Evolutionary conservation across 2,797 vertebrate genomes (phyloP).

Genomic region (Hemitrygon akajei): DNA sequence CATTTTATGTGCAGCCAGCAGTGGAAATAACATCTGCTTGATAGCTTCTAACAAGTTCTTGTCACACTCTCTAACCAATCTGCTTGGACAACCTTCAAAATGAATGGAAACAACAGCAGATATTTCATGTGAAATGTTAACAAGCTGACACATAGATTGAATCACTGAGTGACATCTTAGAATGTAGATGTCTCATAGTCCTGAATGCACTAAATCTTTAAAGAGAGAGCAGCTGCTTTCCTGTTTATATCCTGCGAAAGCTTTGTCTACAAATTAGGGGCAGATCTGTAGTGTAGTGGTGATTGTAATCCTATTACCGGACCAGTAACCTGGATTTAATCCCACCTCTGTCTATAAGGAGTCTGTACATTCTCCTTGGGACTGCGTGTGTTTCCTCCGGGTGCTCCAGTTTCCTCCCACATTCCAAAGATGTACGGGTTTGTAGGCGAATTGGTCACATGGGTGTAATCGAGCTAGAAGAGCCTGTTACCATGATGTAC

Average conservation of each 20-base stretch:
- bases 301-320: no score
- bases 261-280: no score
- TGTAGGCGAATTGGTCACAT: no score
- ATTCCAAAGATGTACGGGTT: no score
- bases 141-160: conserved; percentile 17
- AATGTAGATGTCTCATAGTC: not conserved
- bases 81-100: not conserved
- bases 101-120: not conserved
- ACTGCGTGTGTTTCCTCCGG: no score
- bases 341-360: no score
- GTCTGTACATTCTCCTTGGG: no score
- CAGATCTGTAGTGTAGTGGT: no score
- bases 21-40: not conserved
- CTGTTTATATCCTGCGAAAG: not conserved
- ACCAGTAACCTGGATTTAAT: no score
- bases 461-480: no score
- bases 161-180: not conserved
- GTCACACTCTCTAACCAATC: not conserved
- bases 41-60: not conserved
- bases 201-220: not conserved
- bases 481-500: no score
- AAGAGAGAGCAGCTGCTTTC: not conserved
- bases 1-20: not conserved
- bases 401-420: no score
- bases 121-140: conserved; percentile 14